Percentiles rank a stretch among this genome's conserved stretches.
Conservation (phyloP, 2,113 vertebrate genomes). For the Trichechus manatus region DNA sequence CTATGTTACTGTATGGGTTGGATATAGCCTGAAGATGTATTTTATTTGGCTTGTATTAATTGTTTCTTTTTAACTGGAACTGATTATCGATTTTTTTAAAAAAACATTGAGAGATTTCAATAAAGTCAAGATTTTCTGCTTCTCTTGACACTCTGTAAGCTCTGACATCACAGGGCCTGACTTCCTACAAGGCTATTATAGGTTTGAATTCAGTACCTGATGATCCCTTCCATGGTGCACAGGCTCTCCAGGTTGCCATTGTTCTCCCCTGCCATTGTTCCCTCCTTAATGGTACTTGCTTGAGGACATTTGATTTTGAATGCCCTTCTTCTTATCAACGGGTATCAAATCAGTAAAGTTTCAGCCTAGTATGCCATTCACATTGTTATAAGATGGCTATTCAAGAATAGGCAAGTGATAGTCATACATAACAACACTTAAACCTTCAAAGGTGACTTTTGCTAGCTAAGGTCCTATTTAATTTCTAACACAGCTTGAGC, state of each 20-base stretch:
- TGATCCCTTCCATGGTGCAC: not conserved
- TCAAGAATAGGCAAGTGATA: not conserved
- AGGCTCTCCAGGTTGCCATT: not conserved
- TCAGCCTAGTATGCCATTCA: not conserved
- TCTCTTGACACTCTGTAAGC: not conserved
- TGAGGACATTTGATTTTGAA: not conserved
- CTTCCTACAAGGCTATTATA: not conserved
- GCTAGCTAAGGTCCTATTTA: not conserved
- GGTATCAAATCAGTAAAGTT: not conserved
- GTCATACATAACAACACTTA: not conserved
- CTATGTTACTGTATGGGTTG: not conserved
- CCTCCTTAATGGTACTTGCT: not conserved
- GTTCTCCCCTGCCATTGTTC: not conserved
- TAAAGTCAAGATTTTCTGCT: not conserved
- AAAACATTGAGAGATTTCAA: not conserved
- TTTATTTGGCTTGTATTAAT: not conserved
- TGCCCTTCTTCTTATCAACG: not conserved
- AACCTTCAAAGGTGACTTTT: not conserved
- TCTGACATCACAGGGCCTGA: not conserved
- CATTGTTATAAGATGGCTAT: not conserved
- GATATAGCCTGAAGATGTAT: not conserved
- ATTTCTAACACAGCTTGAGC: not conserved
- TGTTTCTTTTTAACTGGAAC: not conserved
- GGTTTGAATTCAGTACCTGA: not conserved
- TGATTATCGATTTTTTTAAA: not conserved